These are phyloP conservation scores for Agrochola lychnidis DNA, from an alignment of 2,888 invertebrate species.

Conservation along the genomic window DNA sequence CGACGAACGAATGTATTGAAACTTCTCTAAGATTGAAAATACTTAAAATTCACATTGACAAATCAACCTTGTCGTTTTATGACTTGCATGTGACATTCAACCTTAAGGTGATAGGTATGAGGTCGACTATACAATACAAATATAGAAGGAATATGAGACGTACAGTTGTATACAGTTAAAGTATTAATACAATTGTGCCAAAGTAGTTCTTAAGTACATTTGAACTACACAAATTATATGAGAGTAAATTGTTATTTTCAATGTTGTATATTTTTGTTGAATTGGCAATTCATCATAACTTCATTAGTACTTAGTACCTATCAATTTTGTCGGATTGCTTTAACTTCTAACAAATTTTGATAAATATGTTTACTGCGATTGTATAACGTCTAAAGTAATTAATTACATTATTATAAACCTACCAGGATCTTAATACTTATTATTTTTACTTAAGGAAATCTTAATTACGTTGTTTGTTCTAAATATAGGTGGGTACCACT, in stretches of 20 bases:
- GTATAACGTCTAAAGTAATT: neutral
- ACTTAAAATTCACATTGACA: neutral
- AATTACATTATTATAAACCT: neutral
- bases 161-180: too few relatives aligned
- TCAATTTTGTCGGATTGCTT: neutral
- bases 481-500: neutral
- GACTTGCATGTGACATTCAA: neutral
- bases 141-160: neutral
- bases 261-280: neutral
- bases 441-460: neutral
- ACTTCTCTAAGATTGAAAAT: neutral
- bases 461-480: neutral
- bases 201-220: slow-evolving; percentile 10
- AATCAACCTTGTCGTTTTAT: neutral
- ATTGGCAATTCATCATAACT: slow-evolving; percentile 11
- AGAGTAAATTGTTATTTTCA: neutral
- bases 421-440: neutral
- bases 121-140: neutral
- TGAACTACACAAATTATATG: neutral
- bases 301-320: neutral
- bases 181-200: slow-evolving; percentile 14
- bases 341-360: neutral
- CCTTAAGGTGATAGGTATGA: neutral
- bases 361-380: neutral
- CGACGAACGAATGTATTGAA: neutral